A percentile compares a stretch with the other conserved stretches of the same genome.
Evolutionary conservation across 2,113 vertebrate genomes (phyloP).

Genomic region (Dicaeum eximium): DNA sequence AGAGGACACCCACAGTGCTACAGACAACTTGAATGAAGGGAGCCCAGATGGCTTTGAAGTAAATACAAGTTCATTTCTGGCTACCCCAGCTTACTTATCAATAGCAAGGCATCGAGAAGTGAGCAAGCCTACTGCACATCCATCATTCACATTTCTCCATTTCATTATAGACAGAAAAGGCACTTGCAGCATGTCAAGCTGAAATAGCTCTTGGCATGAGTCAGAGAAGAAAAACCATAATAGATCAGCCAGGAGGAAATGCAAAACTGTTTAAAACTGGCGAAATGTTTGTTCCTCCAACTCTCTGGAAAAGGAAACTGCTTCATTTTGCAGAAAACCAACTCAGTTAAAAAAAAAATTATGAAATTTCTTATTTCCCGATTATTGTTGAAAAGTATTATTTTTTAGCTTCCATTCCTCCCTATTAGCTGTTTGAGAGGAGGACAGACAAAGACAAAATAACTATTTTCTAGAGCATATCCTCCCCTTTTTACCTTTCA

Average conservation of each 20-base stretch:
- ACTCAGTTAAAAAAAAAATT: not conserved
- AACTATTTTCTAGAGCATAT: not conserved
- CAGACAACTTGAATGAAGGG: not conserved
- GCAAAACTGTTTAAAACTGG: not conserved
- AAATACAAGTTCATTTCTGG: slow-evolving; percentile 1
- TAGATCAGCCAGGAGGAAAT: not conserved
- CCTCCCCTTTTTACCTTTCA: not conserved
- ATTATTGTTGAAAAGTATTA: not conserved
- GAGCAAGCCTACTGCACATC: not conserved
- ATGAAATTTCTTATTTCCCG: not conserved
- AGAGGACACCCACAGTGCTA: not conserved
- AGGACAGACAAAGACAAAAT: not conserved
- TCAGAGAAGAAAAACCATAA: not conserved
- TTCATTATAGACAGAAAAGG: slow-evolving; percentile 23
- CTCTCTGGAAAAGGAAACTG: not conserved
- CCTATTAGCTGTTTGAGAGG: not conserved
- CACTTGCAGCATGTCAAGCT: not conserved
- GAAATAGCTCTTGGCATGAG: slow-evolving; percentile 11
- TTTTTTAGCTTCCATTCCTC: not conserved
- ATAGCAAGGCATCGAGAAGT: not conserved
- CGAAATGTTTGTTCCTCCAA: not conserved
- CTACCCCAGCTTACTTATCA: not conserved
- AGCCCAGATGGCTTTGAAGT: not conserved
- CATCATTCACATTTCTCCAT: not conserved
- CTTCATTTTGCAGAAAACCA: not conserved